Base-by-base conservation (phyloP, 23 tunicate species). In the Diplosoma virens region DNA sequence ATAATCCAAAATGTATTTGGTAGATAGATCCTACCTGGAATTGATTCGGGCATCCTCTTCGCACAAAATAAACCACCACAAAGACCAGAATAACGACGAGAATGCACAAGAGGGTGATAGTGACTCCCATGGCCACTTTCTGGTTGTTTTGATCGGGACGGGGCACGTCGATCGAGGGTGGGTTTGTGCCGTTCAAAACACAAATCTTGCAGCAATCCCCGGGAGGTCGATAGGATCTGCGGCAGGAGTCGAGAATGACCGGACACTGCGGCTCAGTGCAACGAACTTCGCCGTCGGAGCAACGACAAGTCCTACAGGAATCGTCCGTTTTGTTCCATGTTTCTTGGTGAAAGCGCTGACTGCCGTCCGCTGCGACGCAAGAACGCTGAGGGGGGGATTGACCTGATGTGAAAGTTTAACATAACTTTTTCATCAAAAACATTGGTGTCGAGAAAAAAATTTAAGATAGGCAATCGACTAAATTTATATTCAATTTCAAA, bases 191-290 rank as follows among this genome's bases (percentile, higher is more conserved):
- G 2, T 24, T 33, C 2, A 4, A 9, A 47, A 72, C 60, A 37
- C 93, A 86, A 24, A 37, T 81, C 47, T 73, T 68, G 34, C 93
- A 86, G 82, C 91, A 85, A 41, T 41, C 73, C 28, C 91, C 91
- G 5, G 66, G 74, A 9, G 55, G 33, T 16, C 76, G 68, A 27
- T 47, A 58, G 30, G 60, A 18, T 27, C 60, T 26, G 22, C 58
- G 30, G 59, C 85, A 86, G 18, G 47, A 18, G 27, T 2, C 18
- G 16, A 79, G 81, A 9, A 86, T n/a, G 0, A 56, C 68, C 2
- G 46, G 32, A 54, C 93, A 79, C n/a, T 26, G 35, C n/a, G 78
- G 64, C 25, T 47, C 23, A 3, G 29, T 48, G 53, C 91, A 85
- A 20, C 20, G 2, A 23, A 60, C 61, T 5, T 58, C 30, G 2